Percentiles rank a stretch among this genome's conserved stretches.
These are phyloP conservation scores for Laspeyria flexula DNA, from an alignment of 2,888 invertebrate species.

Conservation along the genomic window DNA sequence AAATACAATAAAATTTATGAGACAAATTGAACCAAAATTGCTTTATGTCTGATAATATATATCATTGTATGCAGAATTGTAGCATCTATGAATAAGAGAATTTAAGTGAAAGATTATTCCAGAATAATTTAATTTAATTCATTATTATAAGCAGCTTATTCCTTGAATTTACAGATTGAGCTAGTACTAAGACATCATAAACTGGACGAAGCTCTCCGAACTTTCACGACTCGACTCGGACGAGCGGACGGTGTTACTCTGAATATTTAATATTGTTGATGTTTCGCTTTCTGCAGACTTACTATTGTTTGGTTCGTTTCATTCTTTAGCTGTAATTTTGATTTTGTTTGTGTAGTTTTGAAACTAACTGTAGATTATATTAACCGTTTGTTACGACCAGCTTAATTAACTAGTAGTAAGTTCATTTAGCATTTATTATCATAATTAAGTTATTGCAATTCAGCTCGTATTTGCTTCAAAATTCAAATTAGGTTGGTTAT, in stretches of 20 bases:
- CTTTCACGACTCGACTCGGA: slow-evolving; percentile 16
- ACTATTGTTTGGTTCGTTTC: slow-evolving; percentile 32
- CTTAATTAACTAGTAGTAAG: background rate
- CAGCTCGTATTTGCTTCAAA: too few relatives aligned
- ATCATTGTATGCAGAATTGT: too few relatives aligned
- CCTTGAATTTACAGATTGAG: too few relatives aligned
- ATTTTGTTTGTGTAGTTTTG: slow-evolving; percentile 8
- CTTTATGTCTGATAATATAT: too few relatives aligned
- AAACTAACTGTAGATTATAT: background rate
- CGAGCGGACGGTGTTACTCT: slow-evolving; percentile 44
- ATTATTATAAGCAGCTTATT: too few relatives aligned
- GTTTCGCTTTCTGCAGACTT: slow-evolving; percentile 47
- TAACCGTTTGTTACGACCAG: background rate
- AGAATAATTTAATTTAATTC: too few relatives aligned
- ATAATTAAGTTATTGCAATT: background rate
- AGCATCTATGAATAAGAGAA: too few relatives aligned
- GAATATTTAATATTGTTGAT: slow-evolving; percentile 63
- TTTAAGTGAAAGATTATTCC: too few relatives aligned
- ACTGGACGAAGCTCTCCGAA: slow-evolving; percentile 19
- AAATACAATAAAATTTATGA: too few relatives aligned
- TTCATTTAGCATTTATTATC: too few relatives aligned
- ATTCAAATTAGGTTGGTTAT: too few relatives aligned
- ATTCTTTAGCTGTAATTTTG: slow-evolving; percentile 12
- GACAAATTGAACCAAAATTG: too few relatives aligned
- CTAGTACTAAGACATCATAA: slow-evolving; percentile 27